Conservation (phyloP, 2,888 invertebrate genomes). For the Plebejus anna region DNA sequence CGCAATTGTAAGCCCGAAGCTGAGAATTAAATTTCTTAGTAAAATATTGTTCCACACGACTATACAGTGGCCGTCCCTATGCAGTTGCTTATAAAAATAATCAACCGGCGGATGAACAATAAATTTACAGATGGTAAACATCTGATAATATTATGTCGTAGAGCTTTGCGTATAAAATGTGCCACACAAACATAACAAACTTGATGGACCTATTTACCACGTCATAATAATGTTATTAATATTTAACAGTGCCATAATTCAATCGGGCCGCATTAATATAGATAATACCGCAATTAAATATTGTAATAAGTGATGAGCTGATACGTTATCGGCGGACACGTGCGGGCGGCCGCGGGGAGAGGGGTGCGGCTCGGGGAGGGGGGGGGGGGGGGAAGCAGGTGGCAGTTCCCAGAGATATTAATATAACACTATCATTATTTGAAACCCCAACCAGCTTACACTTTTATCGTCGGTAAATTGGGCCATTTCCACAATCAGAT, state of each 20-base stretch:
- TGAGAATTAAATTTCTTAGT: background rate
- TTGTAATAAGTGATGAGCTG: slow-evolving; percentile 13
- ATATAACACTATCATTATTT: slow-evolving; percentile 18
- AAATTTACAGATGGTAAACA: background rate
- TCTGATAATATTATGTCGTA: background rate
- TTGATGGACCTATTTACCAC: too few relatives aligned
- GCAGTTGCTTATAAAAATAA: background rate
- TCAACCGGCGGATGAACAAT: background rate
- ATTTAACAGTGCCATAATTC: background rate
- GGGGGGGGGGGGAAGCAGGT: background rate
- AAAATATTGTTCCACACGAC: background rate
- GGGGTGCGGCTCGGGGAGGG: background rate
- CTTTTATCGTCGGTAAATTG: slow-evolving; percentile 11
- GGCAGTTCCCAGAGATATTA: slow-evolving; percentile 12
- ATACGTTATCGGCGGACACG: slow-evolving; percentile 17
- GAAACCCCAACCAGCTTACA: background rate
- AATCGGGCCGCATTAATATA: background rate
- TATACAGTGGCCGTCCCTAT: background rate
- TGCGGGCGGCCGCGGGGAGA: background rate
- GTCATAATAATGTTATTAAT: background rate
- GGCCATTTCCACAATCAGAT: slow-evolving; percentile 13
- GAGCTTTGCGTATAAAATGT: background rate
- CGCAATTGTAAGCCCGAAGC: background rate
- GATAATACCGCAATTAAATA: slow-evolving; percentile 23
- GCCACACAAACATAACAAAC: background rate